phyloP scores from a whole-genome alignment of 2,888 invertebrate genomes.

The Meteorus colon region DNA sequence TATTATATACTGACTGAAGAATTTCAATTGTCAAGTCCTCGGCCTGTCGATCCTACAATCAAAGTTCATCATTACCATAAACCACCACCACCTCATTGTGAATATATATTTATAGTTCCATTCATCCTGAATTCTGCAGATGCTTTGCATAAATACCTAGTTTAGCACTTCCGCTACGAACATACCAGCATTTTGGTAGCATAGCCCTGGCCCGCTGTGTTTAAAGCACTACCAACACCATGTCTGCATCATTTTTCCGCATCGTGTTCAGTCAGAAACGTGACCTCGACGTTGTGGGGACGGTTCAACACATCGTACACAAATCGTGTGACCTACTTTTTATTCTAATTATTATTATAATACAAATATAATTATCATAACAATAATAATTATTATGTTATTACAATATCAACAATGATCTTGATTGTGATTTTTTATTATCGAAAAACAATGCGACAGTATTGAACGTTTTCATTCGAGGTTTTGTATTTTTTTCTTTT shows the following conservation, averaged over 20 bases:
- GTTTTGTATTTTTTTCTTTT: conserved; percentile 17
- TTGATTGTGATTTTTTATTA: background rate
- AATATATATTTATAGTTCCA: conserved; percentile 17
- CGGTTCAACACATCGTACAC: conserved; percentile 45
- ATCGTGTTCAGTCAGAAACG: conserved; percentile 45
- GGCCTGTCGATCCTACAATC: background rate
- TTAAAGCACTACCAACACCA: background rate
- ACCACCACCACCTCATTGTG: conserved; percentile 23
- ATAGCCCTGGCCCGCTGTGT: background rate
- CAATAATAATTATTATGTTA: no score
- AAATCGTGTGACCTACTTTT: conserved; percentile 51
- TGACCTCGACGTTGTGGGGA: conserved; percentile 48
- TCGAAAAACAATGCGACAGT: background rate
- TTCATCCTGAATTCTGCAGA: conserved; percentile 27
- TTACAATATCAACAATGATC: no score
- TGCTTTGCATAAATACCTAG: conserved; percentile 42
- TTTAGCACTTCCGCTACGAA: conserved; percentile 33
- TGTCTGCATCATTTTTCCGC: conserved; percentile 43
- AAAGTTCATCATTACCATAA: conserved; percentile 31
- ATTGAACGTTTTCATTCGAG: background rate
- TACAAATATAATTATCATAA: conserved; percentile 7
- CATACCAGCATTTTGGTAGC: conserved; percentile 18
- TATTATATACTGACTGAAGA: conserved; percentile 10
- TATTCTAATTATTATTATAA: conserved; percentile 16
- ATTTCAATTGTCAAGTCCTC: conserved; percentile 18